Evolutionary conservation across 2,888 invertebrate species (phyloP).

Genomic region (Himalopsyche japonica): DNA sequence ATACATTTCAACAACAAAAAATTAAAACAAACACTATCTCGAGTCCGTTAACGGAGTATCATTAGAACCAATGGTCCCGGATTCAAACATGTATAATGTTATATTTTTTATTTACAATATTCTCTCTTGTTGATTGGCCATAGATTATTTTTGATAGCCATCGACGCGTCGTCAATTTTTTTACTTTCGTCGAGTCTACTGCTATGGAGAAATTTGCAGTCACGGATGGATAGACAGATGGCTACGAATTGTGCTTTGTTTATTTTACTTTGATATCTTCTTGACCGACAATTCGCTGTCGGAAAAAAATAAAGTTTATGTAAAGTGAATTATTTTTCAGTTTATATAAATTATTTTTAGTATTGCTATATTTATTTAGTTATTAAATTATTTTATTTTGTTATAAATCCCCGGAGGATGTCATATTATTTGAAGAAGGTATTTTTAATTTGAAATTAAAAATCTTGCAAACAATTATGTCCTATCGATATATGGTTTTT

Average conservation of each 20-base stretch:
- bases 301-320: too few relatives aligned
- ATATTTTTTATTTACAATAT: neutral
- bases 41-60: neutral
- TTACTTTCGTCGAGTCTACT: neutral
- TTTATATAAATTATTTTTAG: too few relatives aligned
- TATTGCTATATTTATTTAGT: too few relatives aligned
- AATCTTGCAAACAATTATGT: too few relatives aligned
- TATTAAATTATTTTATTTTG: too few relatives aligned
- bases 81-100: neutral
- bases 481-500: too few relatives aligned
- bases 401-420: too few relatives aligned
- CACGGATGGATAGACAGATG: conserved; percentile 17
- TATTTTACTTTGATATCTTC: neutral
- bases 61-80: neutral
- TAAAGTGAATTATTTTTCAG: too few relatives aligned
- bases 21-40: neutral
- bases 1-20: neutral
- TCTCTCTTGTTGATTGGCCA: neutral
- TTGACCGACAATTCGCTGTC: neutral
- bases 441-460: too few relatives aligned
- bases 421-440: too few relatives aligned
- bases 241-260: conserved; percentile 1
- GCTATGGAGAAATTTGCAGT: conserved; percentile 16
- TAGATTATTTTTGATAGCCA: neutral
- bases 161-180: neutral